Evolutionary conservation across 2,888 invertebrate genomes (phyloP), one percentile per base, ranked within the genome.

Genomic region (Drosophila hamatofila): DNA sequence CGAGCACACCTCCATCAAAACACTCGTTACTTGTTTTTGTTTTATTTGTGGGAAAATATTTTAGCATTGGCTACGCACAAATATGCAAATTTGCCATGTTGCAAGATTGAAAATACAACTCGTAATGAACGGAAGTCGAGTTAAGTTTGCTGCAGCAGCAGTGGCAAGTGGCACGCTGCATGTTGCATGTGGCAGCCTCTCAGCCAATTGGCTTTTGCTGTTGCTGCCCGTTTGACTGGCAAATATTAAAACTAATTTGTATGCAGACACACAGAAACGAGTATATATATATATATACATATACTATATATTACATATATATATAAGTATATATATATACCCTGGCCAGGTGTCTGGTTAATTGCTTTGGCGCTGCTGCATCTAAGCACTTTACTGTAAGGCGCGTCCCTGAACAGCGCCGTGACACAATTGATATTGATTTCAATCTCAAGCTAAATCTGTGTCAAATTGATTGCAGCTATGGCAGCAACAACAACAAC

Each of bases 391-490:
- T 39, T 49, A 48, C 48, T 48, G 42, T 21, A 41, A 23, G 75
- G 58, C 61, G 65, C n/a, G 30, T 49, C 60, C 54, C 54, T 25
- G 63, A 57, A 48, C 64, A 62, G 59, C 16, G 72, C 59, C 54
- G 65, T 75, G 65, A 71, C 62, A 72, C 78, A 75, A 71, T 68
- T 81, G 61, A 69, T 80, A 88, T 86, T 86, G 84, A 86, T 86
- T 84, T 81, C 52, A 58, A 72, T 75, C 71, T 61, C 42, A 35
- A 73, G 52, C 67, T 68, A 64, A 83, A 86, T 77, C 81, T 88
- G 87, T 86, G 86, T 86, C 86, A 88, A 86, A 75, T 88, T 86
- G 82, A 86, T 86, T 79, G 84, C 74, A 71, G 66, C 64, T 54
- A 44, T n/a, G 49, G 21, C 21, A 9, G 51, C 52, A 56, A 39